phyloP scores from a whole-genome alignment of 2,797 vertebrate genomes.

The Fundulus diaphanus region DNA sequence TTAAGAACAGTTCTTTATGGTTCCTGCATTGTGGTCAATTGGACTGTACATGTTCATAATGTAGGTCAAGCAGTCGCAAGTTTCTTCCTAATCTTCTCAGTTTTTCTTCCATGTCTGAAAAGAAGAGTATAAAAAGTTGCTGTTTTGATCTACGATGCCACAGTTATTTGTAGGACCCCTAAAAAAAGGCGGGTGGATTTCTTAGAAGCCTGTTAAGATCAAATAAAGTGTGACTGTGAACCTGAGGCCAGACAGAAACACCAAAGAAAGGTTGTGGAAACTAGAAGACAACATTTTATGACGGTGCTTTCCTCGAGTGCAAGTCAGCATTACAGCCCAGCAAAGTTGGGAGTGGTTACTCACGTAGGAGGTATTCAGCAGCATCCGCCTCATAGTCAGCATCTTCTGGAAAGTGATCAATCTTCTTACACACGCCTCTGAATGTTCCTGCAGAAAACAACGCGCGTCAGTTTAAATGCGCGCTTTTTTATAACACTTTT shows the following conservation, averaged over 20 bases:
- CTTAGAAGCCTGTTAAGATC: too few relatives aligned
- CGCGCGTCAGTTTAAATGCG: slow-evolving; percentile 22
- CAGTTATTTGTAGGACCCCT: too few relatives aligned
- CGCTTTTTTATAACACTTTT: background rate
- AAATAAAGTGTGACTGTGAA: too few relatives aligned
- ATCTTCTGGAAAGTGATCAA: slow-evolving; percentile 98
- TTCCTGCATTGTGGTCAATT: background rate
- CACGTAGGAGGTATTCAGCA: slow-evolving; percentile 96
- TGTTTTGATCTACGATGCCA: too few relatives aligned
- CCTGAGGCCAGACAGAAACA: too few relatives aligned
- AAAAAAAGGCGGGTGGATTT: too few relatives aligned
- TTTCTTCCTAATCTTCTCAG: background rate
- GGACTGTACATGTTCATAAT: background rate
- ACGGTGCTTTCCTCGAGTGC: background rate
- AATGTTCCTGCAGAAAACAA: slow-evolving; percentile 86
- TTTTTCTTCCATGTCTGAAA: background rate
- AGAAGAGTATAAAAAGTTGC: background rate
- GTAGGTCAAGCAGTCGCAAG: background rate
- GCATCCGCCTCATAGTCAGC: slow-evolving; percentile 97
- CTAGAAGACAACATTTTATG: background rate
- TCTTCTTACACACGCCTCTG: slow-evolving; percentile 98
- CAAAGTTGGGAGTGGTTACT: slow-evolving; percentile 52
- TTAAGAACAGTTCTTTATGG: background rate
- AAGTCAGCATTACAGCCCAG: too few relatives aligned
- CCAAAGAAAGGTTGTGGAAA: too few relatives aligned